These are phyloP conservation scores for Ptychoptera albimana DNA, from an alignment of 2,888 invertebrate genomes.

Conservation along the genomic window DNA sequence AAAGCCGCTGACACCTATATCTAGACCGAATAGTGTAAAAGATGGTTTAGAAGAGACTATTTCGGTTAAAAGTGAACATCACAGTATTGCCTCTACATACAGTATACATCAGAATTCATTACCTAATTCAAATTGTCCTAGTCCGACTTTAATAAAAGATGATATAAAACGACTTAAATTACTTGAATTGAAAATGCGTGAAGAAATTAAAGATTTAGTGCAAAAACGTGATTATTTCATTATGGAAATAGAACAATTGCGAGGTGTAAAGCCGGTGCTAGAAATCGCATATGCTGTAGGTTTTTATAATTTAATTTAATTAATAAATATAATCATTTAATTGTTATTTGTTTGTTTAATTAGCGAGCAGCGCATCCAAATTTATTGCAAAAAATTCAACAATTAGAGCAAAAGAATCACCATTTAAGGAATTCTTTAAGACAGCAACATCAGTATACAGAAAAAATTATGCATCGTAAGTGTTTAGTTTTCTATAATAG, in stretches of 20 bases:
- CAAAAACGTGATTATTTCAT: conserved; percentile 28
- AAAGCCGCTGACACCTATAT: conserved; percentile 15
- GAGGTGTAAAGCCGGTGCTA: conserved; percentile 29
- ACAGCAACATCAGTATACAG: conserved; percentile 47
- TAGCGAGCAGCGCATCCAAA: conserved; percentile 29
- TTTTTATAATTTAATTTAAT: neutral
- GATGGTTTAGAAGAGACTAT: conserved; percentile 20
- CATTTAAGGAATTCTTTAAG: conserved; percentile 43
- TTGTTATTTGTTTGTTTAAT: conserved; percentile 1
- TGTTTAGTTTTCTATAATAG: conserved; percentile 10
- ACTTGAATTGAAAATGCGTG: conserved; percentile 27
- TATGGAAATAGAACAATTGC: conserved; percentile 32
- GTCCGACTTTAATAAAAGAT: conserved; percentile 24
- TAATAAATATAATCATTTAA: neutral
- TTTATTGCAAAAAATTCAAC: conserved; percentile 28
- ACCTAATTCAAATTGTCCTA: conserved; percentile 16
- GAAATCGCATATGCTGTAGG: conserved; percentile 31
- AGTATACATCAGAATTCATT: conserved; percentile 17
- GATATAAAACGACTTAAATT: conserved; percentile 28
- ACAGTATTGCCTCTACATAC: conserved; percentile 25
- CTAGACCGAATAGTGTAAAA: conserved; percentile 10
- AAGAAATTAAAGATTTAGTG: conserved; percentile 27
- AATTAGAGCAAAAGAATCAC: conserved; percentile 43
- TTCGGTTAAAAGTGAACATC: conserved; percentile 26
- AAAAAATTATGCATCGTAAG: conserved; percentile 45